Evolutionary conservation across 2,888 invertebrate species (phyloP).

Genomic region (Drosophila mettleri): DNA sequence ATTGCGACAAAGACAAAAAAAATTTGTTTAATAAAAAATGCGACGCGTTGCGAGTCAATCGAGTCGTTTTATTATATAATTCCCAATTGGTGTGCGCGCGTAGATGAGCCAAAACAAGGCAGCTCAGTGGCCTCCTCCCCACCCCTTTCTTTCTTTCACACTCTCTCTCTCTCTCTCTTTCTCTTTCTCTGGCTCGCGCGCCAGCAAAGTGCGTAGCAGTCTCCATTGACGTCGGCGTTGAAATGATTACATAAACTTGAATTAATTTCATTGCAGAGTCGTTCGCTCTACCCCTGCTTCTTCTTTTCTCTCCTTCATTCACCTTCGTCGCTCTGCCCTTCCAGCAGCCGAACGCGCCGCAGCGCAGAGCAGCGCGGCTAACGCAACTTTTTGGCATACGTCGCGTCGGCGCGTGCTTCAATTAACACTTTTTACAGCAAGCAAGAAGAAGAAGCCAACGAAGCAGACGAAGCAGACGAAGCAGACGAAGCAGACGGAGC

Average conservation of each 20-base stretch:
- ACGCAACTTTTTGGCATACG: constrained; percentile 11
- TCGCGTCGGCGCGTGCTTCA: constrained; percentile 64
- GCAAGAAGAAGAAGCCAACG: constrained; percentile 21
- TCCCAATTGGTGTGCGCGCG: constrained; percentile 24
- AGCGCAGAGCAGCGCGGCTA: constrained; percentile 1
- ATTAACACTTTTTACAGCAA: constrained; percentile 63
- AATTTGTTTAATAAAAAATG: constrained; percentile 57
- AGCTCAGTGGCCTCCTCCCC: background rate
- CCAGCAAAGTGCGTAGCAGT: constrained; percentile 60
- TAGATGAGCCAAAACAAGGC: constrained; percentile 6
- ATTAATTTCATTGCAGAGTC: constrained; percentile 60
- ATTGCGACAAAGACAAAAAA: constrained; percentile 49
- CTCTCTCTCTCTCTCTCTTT: background rate
- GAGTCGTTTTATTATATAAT: constrained; percentile 62
- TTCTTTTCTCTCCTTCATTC: background rate
- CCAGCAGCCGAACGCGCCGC: background rate
- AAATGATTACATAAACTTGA: constrained; percentile 75
- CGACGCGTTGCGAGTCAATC: constrained; percentile 15
- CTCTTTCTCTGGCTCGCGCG: background rate
- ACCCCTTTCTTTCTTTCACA: background rate
- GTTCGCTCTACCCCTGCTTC: background rate
- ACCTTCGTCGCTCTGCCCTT: background rate
- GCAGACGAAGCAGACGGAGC: background rate
- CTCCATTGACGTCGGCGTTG: constrained; percentile 67
- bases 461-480: background rate